These are phyloP conservation scores for Circaetus cinerascens DNA, from an alignment of 2,113 vertebrate species.

Conservation along the genomic window DNA sequence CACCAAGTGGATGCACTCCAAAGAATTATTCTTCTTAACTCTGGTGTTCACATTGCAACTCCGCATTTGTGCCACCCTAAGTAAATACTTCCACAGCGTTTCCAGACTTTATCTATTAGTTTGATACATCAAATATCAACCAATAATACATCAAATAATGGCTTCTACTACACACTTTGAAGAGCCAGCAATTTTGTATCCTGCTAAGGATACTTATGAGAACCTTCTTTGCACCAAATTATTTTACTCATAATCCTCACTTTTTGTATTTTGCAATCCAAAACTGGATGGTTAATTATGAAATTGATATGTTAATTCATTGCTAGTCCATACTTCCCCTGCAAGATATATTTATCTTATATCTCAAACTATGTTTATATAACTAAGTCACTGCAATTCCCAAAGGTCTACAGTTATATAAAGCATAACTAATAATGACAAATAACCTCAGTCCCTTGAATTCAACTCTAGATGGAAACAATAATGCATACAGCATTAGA, in stretches of 20 bases:
- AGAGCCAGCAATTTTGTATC: background rate
- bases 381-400: background rate
- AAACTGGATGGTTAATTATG: background rate
- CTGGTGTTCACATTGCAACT: rapidly evolving
- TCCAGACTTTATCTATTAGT: background rate
- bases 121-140: background rate
- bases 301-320: background rate
- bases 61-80: background rate
- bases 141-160: background rate
- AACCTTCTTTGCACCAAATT: background rate
- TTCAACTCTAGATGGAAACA: background rate
- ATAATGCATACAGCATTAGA: background rate
- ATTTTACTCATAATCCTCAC: background rate
- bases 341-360: background rate
- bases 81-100: background rate
- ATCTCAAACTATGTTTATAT: background rate
- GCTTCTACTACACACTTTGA: background rate
- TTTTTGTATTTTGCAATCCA: background rate
- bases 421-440: background rate
- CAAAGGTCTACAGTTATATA: background rate
- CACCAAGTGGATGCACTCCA: background rate
- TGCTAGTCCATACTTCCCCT: background rate
- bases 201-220: background rate
- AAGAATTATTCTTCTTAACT: background rate
- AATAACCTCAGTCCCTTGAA: background rate